phyloP scores from a whole-genome alignment of 1,140 invertebrate species.

The Nilaparvata lugens region DNA sequence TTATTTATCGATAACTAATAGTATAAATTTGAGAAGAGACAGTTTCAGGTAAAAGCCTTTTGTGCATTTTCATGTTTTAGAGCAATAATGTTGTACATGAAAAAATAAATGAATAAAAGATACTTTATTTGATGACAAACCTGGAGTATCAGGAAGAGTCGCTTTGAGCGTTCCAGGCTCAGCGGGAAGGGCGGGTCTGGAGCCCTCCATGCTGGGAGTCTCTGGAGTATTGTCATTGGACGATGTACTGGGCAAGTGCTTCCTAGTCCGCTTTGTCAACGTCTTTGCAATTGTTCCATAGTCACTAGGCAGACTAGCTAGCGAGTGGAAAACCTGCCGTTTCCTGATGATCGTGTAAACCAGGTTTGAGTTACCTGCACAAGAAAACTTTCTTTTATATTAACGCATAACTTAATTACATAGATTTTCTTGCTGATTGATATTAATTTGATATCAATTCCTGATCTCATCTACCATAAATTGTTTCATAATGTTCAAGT shows the following conservation, averaged over 20 bases:
- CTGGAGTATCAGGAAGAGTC: conserved; percentile 78
- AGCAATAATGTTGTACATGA: too few relatives aligned
- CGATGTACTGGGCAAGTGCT: conserved; percentile 35
- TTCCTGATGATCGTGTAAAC: conserved; percentile 99
- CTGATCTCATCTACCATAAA: too few relatives aligned
- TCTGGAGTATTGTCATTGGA: conserved; percentile 38
- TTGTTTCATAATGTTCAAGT: too few relatives aligned
- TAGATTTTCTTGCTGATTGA: too few relatives aligned
- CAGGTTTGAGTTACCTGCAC: conserved; percentile 90
- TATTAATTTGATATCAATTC: too few relatives aligned
- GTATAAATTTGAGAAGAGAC: too few relatives aligned
- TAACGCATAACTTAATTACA: too few relatives aligned
- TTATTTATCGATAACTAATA: too few relatives aligned
- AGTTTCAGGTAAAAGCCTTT: too few relatives aligned
- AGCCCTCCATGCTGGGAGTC: conserved; percentile 65
- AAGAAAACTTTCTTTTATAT: conserved; percentile 24
- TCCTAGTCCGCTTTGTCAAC: conserved; percentile 54
- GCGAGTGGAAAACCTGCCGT: conserved; percentile 90
- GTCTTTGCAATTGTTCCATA: conserved; percentile 80
- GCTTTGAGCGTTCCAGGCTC: conserved; percentile 85
- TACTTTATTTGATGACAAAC: too few relatives aligned
- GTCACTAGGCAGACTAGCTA: conserved; percentile 93
- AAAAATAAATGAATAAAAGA: too few relatives aligned
- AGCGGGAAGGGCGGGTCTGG: conserved; percentile 74
- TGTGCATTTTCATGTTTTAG: too few relatives aligned